A percentile compares a stretch with the other conserved stretches of the same genome.
These are phyloP conservation scores for Atrichornis clamosus DNA, from an alignment of 2,113 vertebrate genomes.

Conservation along the genomic window DNA sequence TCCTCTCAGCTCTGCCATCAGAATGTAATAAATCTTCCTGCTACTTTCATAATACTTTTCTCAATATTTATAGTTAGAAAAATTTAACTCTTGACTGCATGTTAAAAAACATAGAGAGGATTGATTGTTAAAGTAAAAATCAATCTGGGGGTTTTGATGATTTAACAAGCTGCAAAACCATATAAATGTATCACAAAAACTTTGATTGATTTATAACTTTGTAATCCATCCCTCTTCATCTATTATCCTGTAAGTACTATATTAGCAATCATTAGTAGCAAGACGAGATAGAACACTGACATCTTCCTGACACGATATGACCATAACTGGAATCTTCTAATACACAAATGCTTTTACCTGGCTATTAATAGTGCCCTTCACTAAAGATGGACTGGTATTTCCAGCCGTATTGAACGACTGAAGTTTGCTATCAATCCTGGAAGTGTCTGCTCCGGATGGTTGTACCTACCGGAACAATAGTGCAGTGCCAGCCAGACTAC, in stretches of 20 bases:
- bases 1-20: constrained; percentile 65
- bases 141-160: constrained; percentile 70
- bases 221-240: constrained; percentile 70
- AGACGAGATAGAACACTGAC: constrained; percentile 66
- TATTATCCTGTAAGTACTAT: constrained; percentile 72
- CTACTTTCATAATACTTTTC: constrained; percentile 53
- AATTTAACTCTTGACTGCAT: constrained; percentile 73
- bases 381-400: constrained; percentile 60
- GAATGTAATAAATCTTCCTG: constrained; percentile 70
- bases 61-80: constrained; percentile 69
- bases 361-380: constrained; percentile 74
- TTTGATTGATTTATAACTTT: constrained; percentile 76
- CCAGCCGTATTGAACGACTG: constrained; percentile 38
- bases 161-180: constrained; percentile 75
- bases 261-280: constrained; percentile 73
- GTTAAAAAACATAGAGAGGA: constrained; percentile 48
- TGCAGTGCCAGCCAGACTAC: constrained; percentile 47
- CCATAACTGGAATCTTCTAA: constrained; percentile 74
- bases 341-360: constrained; percentile 74
- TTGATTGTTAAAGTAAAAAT: constrained; percentile 73
- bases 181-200: constrained; percentile 70
- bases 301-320: constrained; percentile 70
- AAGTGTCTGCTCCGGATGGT: constrained; percentile 44
- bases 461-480: constrained; percentile 35
- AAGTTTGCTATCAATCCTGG: constrained; percentile 72